A percentile compares a stretch with the other conserved stretches of the same genome.
Conservation (phyloP, 2,888 invertebrate species). For the Neria commutata region DNA sequence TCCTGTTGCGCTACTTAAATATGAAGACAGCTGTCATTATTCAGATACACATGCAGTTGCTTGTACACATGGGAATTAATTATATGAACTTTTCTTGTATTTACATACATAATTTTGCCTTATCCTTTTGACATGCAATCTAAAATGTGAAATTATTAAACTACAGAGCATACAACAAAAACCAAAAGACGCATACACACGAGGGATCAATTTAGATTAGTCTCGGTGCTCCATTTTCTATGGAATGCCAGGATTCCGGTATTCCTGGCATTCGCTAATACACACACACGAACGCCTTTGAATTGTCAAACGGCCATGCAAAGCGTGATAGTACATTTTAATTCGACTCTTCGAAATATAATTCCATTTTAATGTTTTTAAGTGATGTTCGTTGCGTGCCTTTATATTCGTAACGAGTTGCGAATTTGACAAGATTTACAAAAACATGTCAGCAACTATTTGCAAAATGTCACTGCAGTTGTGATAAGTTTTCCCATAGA, state of each 20-base stretch:
- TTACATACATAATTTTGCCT: neutral
- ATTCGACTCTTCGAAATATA: too few species aligned
- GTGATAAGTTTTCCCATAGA: neutral
- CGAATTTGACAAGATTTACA: slow-evolving; percentile 20
- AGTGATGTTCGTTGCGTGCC: neutral
- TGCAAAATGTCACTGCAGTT: slow-evolving; percentile 23
- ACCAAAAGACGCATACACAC: neutral
- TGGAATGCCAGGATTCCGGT: too few species aligned
- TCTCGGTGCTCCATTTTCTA: too few species aligned
- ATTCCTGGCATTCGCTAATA: too few species aligned
- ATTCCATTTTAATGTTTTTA: too few species aligned
- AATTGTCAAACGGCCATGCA: too few species aligned
- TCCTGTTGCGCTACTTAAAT: neutral
- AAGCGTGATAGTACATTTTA: too few species aligned
- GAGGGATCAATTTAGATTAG: neutral
- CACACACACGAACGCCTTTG: too few species aligned
- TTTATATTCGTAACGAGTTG: slow-evolving; percentile 5
- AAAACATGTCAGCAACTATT: slow-evolving; percentile 20
- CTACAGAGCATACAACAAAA: neutral
- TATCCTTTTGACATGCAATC: neutral
- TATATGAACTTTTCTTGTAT: neutral
- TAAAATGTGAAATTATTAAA: neutral
- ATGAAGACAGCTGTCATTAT: neutral
- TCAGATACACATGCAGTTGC: neutral
- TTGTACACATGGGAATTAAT: neutral